These are phyloP conservation scores for Panonychus citri DNA, from an alignment of 1,140 invertebrate species.

Conservation along the genomic window DNA sequence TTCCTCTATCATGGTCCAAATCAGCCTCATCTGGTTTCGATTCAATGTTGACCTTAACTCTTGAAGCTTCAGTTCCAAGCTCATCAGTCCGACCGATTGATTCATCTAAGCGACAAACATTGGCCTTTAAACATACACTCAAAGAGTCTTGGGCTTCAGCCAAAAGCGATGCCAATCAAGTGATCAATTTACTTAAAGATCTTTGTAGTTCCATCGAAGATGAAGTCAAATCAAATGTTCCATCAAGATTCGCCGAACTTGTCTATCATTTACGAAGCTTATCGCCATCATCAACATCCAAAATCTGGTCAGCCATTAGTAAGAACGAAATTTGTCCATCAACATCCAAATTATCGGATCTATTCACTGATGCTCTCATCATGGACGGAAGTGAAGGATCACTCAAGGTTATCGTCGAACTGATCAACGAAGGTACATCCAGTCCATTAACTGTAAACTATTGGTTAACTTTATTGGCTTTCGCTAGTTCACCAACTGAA, in stretches of 20 bases:
- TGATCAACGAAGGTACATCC: not conserved
- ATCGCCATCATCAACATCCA: not conserved
- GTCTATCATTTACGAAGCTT: not conserved
- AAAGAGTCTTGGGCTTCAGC: not conserved
- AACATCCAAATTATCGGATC: not conserved
- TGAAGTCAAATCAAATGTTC: not conserved
- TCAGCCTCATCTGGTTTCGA: not conserved
- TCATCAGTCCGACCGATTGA: not conserved
- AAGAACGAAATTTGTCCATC: not conserved
- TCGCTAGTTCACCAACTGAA: not conserved
- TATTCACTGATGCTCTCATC: conserved; percentile 4
- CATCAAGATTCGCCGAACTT: conserved; percentile 1
- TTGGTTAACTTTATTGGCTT: not conserved
- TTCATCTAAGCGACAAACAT: no score
- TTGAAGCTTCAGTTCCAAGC: not conserved
- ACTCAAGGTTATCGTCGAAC: not conserved
- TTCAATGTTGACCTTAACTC: not conserved
- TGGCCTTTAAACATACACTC: not conserved
- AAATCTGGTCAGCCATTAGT: not conserved
- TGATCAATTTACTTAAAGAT: not conserved
- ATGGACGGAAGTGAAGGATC: conserved; percentile 3
- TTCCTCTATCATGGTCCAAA: not conserved
- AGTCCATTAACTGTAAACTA: not conserved
- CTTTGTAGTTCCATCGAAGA: not conserved
- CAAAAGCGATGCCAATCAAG: not conserved